These are phyloP conservation scores for Drosophila arizonae DNA, from an alignment of 1,140 invertebrate species.

Conservation along the genomic window DNA sequence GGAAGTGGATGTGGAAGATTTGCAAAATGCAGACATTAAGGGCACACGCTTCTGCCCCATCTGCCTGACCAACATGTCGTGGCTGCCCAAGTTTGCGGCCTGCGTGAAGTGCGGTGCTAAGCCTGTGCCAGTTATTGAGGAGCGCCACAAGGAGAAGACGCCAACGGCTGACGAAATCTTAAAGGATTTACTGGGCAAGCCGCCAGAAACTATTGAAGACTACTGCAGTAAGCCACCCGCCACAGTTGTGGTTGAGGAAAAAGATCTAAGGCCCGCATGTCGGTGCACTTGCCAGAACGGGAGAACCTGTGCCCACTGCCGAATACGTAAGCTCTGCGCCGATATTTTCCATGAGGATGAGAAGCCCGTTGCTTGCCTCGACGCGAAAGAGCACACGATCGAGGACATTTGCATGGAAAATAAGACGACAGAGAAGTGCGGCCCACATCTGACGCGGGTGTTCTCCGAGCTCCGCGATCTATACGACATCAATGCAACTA, in stretches of 20 bases:
- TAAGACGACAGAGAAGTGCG: constrained; percentile 45
- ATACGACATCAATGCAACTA: constrained; percentile 61
- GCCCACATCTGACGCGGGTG: constrained; percentile 67
- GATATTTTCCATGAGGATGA: constrained; percentile 59
- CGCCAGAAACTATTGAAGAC: constrained; percentile 1
- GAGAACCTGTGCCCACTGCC: constrained; percentile 70
- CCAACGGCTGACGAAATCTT: constrained; percentile 61
- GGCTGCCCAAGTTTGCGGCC: constrained; percentile 65
- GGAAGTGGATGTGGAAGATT: background rate
- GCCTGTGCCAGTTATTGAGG: constrained; percentile 52
- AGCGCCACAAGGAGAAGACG: constrained; percentile 40
- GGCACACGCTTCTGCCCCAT: constrained; percentile 65
- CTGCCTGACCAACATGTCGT: constrained; percentile 72
- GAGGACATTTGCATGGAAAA: constrained; percentile 54
- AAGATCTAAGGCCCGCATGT: constrained; percentile 42
- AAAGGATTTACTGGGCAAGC: constrained; percentile 52
- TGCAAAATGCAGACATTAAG: constrained; percentile 29
- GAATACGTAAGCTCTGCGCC: constrained; percentile 61
- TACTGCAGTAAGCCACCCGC: constrained; percentile 29
- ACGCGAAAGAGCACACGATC: constrained; percentile 18
- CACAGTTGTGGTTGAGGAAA: background rate
- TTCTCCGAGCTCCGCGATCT: constrained; percentile 75
- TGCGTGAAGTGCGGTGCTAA: constrained; percentile 67
- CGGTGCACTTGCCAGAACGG: constrained; percentile 63
- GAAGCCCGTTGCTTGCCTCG: constrained; percentile 9